Evolutionary conservation across 2,113 vertebrate genomes (phyloP), one percentile per base, ranked within the genome.

Genomic region (Sinosuthora webbiana): DNA sequence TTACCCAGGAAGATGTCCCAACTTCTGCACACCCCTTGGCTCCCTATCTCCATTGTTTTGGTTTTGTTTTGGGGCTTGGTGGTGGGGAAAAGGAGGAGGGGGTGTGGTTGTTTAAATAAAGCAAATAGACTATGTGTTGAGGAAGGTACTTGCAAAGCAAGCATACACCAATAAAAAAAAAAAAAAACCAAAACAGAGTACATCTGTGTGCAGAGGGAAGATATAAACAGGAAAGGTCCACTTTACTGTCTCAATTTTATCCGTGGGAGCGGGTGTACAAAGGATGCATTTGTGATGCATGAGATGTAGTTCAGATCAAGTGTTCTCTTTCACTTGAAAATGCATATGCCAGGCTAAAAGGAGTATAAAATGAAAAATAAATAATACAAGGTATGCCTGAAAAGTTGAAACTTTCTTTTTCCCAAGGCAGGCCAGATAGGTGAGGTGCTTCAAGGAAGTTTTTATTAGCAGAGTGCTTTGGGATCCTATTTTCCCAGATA

Each of bases 1-100:
- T 94, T 94, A 94, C 93, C 83, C 75, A 77, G 60, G 70, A 96
- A 93, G 55, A 95, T 65, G 78, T 95, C 94, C 95, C 76, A 94
- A 44, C 78, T 94, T 83, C 91, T 96, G 86, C 63, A n/a, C 62
- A 88, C 39, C 53, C 59, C 39, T 86, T 85, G 83, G 68, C 39
- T 95, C 78, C 70, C 63, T 42, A 24, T 87, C 82, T 94, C 59
- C 78, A 39, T 68, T 33, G 1, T 67, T 64, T 77, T 91, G 64
- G 37, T 30, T 76, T 83, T 73, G 15, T 47, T 84, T 45, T 21
- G 27, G 57, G 44, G 27, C 7, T 77, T 41, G 41, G 14, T 9
- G 33, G 10, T 11, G 21, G 35, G 53, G 30, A 20, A 15, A 30
- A 27, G 45, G 28, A 28, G 39, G 47, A 27, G 17, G 39, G 19